Evolutionary conservation across 2,888 invertebrate genomes (phyloP).

Genomic region (Coleophora flavipennella): DNA sequence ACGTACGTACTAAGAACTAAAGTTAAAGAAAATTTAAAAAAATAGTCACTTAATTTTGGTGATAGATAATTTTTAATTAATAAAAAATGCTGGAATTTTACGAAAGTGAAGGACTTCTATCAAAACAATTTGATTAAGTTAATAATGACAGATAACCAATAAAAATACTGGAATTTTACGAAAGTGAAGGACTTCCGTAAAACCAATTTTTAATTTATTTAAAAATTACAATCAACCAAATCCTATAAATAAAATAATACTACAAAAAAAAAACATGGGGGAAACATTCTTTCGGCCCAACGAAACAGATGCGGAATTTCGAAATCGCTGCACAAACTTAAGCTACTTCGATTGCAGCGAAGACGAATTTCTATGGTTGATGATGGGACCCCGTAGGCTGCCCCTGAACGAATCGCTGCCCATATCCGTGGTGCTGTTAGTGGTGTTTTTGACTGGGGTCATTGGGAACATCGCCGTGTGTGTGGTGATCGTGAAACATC

Average conservation of each 20-base stretch:
- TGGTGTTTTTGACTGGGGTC: slow-evolving; percentile 87
- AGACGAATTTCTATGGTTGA: slow-evolving; percentile 70
- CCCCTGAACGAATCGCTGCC: slow-evolving; percentile 70
- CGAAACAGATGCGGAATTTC: slow-evolving; percentile 36
- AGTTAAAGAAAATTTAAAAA: too few relatives aligned
- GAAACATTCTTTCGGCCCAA: slow-evolving; percentile 37
- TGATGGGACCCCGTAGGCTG: slow-evolving; percentile 76
- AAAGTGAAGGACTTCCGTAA: too few relatives aligned
- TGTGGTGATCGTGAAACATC: slow-evolving; percentile 85
- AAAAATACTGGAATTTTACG: too few relatives aligned
- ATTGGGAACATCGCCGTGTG: slow-evolving; percentile 89
- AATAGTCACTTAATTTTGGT: too few relatives aligned
- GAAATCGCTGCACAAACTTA: slow-evolving; percentile 53
- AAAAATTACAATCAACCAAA: too few relatives aligned
- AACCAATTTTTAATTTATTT: too few relatives aligned
- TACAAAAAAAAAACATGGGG: slow-evolving; percentile 27
- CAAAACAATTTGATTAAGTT: too few relatives aligned
- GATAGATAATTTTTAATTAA: too few relatives aligned
- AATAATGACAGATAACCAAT: too few relatives aligned
- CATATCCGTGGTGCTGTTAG: slow-evolving; percentile 79
- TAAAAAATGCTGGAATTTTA: too few relatives aligned
- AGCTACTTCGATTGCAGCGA: slow-evolving; percentile 71
- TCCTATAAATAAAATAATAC: background rate
- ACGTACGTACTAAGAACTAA: too few relatives aligned
- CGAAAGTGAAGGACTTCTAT: too few relatives aligned